A percentile compares a stretch with the other conserved stretches of the same genome.
These are phyloP conservation scores for Torymus aiolomorphi DNA, from an alignment of 2,888 invertebrate species.

Conservation along the genomic window DNA sequence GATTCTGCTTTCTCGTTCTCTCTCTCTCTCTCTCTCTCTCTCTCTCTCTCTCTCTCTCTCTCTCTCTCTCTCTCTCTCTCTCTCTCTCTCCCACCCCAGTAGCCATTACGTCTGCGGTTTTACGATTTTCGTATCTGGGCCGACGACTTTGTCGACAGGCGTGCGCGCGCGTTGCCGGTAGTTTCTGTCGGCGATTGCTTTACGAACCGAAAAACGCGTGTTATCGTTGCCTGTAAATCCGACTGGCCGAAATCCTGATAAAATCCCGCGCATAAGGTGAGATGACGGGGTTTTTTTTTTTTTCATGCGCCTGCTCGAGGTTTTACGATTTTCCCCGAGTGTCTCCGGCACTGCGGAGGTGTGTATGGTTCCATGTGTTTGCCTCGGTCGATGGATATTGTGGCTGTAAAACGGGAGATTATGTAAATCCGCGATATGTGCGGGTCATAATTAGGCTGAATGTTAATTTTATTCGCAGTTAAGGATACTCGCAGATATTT, in stretches of 20 bases:
- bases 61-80: constrained; percentile 10
- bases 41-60: constrained; percentile 10
- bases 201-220: constrained; percentile 58
- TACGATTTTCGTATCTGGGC: constrained; percentile 73
- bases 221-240: constrained; percentile 59
- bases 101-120: constrained; percentile 71
- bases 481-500: neutral
- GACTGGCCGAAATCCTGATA: neutral
- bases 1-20: constrained; percentile 56
- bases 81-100: constrained; percentile 40
- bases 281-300: neutral
- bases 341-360: no score
- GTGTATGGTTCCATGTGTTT: no score
- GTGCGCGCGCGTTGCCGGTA: constrained; percentile 47
- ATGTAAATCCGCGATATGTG: no score
- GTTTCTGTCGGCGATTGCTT: constrained; percentile 49
- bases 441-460: constrained; percentile 6
- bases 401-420: no score
- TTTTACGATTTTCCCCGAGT: no score
- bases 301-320: no score
- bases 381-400: no score
- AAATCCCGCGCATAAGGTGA: constrained; percentile 4
- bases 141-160: constrained; percentile 61
- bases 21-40: constrained; percentile 2
- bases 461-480: neutral